These are phyloP conservation scores for Tonatia bakeri DNA, from an alignment of 2,113 vertebrate genomes.

Conservation along the genomic window DNA sequence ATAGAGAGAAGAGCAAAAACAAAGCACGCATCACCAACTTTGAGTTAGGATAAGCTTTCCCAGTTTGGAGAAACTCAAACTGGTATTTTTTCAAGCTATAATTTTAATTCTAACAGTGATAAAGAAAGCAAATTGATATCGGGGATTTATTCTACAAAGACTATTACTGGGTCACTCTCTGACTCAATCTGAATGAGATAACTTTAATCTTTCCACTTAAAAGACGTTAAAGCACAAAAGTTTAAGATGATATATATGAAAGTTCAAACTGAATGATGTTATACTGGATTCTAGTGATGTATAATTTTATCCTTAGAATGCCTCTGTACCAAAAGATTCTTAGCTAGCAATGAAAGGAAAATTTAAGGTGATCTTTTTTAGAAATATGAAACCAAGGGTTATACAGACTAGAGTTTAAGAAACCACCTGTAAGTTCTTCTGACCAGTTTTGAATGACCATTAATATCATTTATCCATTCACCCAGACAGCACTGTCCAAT, in stretches of 20 bases:
- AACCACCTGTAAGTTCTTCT: conserved; percentile 6
- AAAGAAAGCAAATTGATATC: conserved; percentile 1
- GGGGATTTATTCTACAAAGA: not conserved
- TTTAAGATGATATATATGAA: not conserved
- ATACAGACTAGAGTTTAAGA: not conserved
- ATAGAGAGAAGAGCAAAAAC: conserved; percentile 18
- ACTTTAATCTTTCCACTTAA: conserved; percentile 8
- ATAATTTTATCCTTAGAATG: not conserved
- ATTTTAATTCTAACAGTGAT: not conserved
- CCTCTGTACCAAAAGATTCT: not conserved
- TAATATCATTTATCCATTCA: not conserved
- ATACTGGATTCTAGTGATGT: not conserved
- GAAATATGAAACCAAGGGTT: conserved; percentile 4
- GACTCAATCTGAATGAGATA: not conserved
- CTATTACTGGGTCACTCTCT: not conserved
- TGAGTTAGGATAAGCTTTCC: not conserved
- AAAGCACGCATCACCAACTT: not conserved
- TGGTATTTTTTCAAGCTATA: not conserved
- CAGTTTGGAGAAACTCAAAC: not conserved
- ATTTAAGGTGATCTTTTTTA: not conserved
- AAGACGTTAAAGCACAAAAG: conserved; percentile 12
- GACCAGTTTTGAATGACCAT: not conserved
- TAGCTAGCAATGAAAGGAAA: not conserved
- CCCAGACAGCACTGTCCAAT: not conserved
- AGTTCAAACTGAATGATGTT: conserved; percentile 11